Conservation (phyloP, 2,888 invertebrate species). For the Nomada fucata region DNA sequence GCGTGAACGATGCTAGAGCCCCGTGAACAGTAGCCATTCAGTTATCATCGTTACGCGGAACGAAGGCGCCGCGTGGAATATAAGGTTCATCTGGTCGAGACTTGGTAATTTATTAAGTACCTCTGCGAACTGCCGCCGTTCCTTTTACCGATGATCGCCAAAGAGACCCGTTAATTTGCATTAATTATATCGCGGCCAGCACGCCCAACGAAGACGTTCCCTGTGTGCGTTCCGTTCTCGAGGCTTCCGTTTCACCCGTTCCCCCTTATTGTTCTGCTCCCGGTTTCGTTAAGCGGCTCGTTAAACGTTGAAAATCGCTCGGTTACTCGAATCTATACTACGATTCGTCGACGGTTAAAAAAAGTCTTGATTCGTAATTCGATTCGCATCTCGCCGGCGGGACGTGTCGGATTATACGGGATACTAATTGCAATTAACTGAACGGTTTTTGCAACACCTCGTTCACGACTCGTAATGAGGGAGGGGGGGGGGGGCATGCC, state of each 20-base stretch:
- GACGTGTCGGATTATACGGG: constrained; percentile 4
- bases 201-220: constrained; percentile 55
- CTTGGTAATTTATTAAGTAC: constrained; percentile 39
- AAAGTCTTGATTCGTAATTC: constrained; percentile 5
- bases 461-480: constrained; percentile 29
- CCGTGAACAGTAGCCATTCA: constrained; percentile 41
- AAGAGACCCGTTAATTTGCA: constrained; percentile 49
- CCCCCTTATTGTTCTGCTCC: not conserved
- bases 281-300: not conserved
- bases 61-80: constrained; percentile 15
- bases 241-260: constrained; percentile 6
- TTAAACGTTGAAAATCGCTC: not conserved
- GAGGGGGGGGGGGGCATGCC: not conserved
- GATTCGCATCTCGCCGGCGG: constrained; percentile 7
- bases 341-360: not conserved
- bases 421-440: constrained; percentile 49
- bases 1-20: constrained; percentile 12
- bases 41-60: constrained; percentile 27
- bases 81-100: constrained; percentile 2
- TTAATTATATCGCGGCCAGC: constrained; percentile 58
- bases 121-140: constrained; percentile 9
- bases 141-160: constrained; percentile 13
- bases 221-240: constrained; percentile 44
- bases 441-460: constrained; percentile 28
- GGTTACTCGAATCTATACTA: not conserved